Base-by-base conservation (phyloP, 1,140 invertebrate genomes). In the Meloidogyne hapla region DNA sequence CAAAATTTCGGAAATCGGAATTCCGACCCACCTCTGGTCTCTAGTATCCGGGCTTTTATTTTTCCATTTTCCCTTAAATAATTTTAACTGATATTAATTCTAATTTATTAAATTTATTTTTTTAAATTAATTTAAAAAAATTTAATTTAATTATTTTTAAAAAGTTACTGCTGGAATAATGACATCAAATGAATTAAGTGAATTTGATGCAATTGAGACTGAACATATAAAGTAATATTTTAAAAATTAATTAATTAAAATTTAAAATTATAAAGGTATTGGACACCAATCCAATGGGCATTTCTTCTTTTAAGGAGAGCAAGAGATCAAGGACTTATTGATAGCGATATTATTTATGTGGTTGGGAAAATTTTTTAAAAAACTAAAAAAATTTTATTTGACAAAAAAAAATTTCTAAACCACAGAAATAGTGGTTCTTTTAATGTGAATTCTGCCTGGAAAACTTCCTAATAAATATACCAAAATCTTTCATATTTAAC, bases 201-300 rank as follows among this genome's bases (percentile, higher is more conserved):
- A 87, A 70, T 84, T 85, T 40, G 81, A 84, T 28, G 48, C 48
- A 15, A 74, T 83, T 23, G 72, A 64, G 18, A 82, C 77, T 33
- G 76, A 74, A 15, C 79, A 86, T 61, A 75, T 77, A 25, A 84
- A 84, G 74, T 84, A 56, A 12, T 18, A 18, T 48, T 1, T 18
- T 33, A 33, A 33, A 18, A 48, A 18, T 18, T 3, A 18, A n/a
- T 18, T 18, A 18, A 48, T 48, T 48, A 18, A 48, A 48, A 18
- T n/a, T 8, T 56, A n/a, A 56, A 85, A 85, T 75, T 84, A 56
- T n/a, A 56, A 56, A 56, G 48, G n/a, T 56, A 87, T 69, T 85
- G 86, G 85, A 77, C 77, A 13, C 80, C 80, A 26, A 84, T 87
- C 23, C 81, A 87, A 38, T 85, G 84, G 84, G 72, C 79, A 4